phyloP scores from a whole-genome alignment of 2,888 invertebrate genomes.

The Chelonus formosanus region DNA sequence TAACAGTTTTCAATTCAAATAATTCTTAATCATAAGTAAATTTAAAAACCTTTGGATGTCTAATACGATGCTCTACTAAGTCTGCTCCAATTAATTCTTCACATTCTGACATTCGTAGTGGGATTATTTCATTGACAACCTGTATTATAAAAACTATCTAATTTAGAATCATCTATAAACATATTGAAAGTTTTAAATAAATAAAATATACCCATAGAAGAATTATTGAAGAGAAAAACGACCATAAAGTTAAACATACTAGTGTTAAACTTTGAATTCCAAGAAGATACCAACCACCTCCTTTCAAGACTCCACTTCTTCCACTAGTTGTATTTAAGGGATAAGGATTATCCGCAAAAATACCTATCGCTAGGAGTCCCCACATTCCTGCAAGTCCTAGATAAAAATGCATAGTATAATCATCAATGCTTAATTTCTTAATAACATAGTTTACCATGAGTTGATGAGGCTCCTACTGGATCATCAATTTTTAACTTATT shows the following conservation, averaged over 20 bases:
- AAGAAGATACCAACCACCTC: slow-evolving; percentile 88
- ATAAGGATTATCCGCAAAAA: slow-evolving; percentile 86
- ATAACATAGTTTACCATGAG: slow-evolving; percentile 72
- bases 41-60: slow-evolving; percentile 72
- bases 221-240: slow-evolving; percentile 74
- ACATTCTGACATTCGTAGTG: slow-evolving; percentile 85
- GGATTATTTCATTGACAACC: slow-evolving; percentile 77
- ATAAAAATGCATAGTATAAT: slow-evolving; percentile 4
- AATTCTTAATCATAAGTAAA: neutral
- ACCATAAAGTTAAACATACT: slow-evolving; percentile 79
- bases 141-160: slow-evolving; percentile 44
- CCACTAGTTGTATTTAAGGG: slow-evolving; percentile 84
- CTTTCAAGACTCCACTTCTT: slow-evolving; percentile 78
- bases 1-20: too few species aligned
- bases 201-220: slow-evolving; percentile 73
- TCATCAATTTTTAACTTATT: slow-evolving; percentile 85
- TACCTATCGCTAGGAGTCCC: slow-evolving; percentile 88
- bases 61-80: slow-evolving; percentile 84
- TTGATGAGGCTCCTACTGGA: slow-evolving; percentile 90
- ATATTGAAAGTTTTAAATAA: slow-evolving; percentile 9
- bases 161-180: neutral
- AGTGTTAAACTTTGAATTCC: slow-evolving; percentile 82
- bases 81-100: slow-evolving; percentile 91
- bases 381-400: slow-evolving; percentile 65
- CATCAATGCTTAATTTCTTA: neutral